Conservation (phyloP, 2,797 vertebrate species). For the Trematomus bernacchii region DNA sequence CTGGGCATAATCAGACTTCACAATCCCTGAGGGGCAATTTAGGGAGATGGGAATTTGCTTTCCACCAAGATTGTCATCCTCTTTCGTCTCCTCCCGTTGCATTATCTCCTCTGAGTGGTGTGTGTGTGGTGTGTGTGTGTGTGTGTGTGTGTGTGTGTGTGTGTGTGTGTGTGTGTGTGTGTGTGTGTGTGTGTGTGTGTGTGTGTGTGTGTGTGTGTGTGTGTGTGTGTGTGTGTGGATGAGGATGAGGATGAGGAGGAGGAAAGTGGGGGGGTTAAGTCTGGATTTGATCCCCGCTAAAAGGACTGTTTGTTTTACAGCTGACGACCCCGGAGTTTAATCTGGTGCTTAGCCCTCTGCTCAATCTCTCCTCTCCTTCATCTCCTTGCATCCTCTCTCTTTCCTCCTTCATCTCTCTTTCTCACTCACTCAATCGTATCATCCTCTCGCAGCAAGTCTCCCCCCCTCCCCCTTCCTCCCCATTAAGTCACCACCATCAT, state of each 20-base stretch:
- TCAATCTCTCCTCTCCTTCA: conserved; percentile 67
- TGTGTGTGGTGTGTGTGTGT: conserved; percentile 32
- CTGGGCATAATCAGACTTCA: conserved; percentile 52
- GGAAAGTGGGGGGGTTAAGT: conserved; percentile 54
- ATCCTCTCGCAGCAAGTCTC: conserved; percentile 55
- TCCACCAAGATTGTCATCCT: conserved; percentile 52
- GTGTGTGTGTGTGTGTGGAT: conserved; percentile 32
- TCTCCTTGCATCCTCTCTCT: conserved; percentile 62
- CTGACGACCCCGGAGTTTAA: conserved; percentile 79
- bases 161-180: conserved; percentile 33
- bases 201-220: conserved; percentile 32
- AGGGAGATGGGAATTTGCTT: conserved; percentile 55
- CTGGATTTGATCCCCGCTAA: conserved; percentile 77
- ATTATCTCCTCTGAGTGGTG: conserved; percentile 63
- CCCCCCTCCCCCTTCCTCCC: background rate
- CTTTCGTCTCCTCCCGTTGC: conserved; percentile 40
- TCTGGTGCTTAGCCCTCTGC: conserved; percentile 77
- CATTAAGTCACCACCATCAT: background rate
- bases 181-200: conserved; percentile 31
- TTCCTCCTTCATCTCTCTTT: conserved; percentile 42
- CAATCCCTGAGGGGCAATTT: conserved; percentile 62
- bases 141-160: background rate
- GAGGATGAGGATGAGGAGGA: conserved; percentile 6
- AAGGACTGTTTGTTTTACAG: conserved; percentile 87
- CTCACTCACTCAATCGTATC: conserved; percentile 69